These are phyloP conservation scores for Drosophila ambigua DNA, from an alignment of 1,140 invertebrate genomes.

Conservation along the genomic window DNA sequence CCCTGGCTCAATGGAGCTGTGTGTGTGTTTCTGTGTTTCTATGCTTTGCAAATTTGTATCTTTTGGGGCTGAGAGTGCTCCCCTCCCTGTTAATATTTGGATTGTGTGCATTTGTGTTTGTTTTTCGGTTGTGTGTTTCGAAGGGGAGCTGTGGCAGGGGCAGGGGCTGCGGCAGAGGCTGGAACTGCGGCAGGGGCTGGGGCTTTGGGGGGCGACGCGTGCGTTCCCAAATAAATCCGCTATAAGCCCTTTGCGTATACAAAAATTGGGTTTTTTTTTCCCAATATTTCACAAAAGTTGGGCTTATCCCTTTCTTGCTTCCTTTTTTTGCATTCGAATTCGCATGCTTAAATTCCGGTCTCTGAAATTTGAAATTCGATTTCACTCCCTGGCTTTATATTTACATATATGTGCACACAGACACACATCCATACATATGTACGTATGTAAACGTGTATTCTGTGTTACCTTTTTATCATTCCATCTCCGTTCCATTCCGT, in stretches of 20 bases:
- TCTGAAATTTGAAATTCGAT: slow-evolving; percentile 70
- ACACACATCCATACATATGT: slow-evolving; percentile 1
- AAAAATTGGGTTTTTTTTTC: slow-evolving; percentile 55
- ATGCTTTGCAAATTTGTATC: slow-evolving; percentile 61
- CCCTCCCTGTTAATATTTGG: slow-evolving; percentile 65
- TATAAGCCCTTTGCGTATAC: slow-evolving; percentile 63
- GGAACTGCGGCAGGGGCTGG: background rate
- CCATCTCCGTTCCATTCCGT: too few relatives aligned
- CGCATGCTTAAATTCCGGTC: slow-evolving; percentile 63
- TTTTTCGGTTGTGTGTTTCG: slow-evolving; percentile 47
- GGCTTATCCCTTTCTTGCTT: slow-evolving; percentile 57
- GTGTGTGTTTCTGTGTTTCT: slow-evolving; percentile 21
- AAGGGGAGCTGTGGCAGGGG: background rate
- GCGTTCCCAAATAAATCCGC: slow-evolving; percentile 70
- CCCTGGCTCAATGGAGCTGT: background rate
- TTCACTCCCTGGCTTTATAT: slow-evolving; percentile 23
- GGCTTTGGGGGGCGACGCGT: slow-evolving; percentile 5
- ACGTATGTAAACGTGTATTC: slow-evolving; percentile 9
- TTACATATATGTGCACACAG: background rate
- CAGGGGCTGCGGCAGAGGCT: too few relatives aligned
- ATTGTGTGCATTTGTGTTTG: slow-evolving; percentile 74
- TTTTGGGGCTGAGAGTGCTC: slow-evolving; percentile 30
- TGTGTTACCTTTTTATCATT: too few relatives aligned
- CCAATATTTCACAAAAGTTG: slow-evolving; percentile 65
- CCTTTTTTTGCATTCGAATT: slow-evolving; percentile 38